These are phyloP conservation scores for Plebejus anna DNA, from an alignment of 2,888 invertebrate genomes.

Conservation along the genomic window DNA sequence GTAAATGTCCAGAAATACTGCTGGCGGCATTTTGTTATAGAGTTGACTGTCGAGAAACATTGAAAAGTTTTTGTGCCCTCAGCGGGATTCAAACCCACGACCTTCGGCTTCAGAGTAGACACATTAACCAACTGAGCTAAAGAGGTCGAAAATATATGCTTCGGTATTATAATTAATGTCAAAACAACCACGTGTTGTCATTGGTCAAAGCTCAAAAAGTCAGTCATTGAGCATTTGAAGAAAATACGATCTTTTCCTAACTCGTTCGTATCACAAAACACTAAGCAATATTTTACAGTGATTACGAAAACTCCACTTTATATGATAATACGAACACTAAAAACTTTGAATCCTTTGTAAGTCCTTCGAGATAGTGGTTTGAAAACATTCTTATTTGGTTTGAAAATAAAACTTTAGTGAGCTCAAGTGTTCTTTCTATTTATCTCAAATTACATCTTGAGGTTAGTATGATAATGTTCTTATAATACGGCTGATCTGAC, in stretches of 20 bases:
- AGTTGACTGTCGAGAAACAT: neutral
- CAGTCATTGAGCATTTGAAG: too few relatives aligned
- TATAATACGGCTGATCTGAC: neutral
- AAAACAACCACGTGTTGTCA: neutral
- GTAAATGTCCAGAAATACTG: too few relatives aligned
- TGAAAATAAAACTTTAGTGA: neutral
- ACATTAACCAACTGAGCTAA: neutral
- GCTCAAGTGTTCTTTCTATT: neutral
- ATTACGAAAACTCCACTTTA: conserved; percentile 14
- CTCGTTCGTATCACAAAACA: neutral
- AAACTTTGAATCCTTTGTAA: conserved; percentile 1
- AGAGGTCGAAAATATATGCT: neutral
- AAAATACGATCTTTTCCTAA: neutral
- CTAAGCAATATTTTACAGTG: conserved; percentile 1
- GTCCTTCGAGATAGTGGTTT: conserved; percentile 6
- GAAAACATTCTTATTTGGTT: conserved; percentile 9
- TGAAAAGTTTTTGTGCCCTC: neutral
- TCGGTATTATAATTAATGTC: too few relatives aligned
- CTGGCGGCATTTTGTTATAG: too few relatives aligned
- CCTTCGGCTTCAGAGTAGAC: neutral
- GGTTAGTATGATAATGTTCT: neutral
- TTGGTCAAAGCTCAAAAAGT: neutral
- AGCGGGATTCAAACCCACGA: neutral
- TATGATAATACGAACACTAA: conserved; percentile 15
- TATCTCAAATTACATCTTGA: neutral